A percentile compares a stretch with the other conserved stretches of the same genome.
These are phyloP conservation scores for Hoplias malabaricus DNA, from an alignment of 2,113 vertebrate genomes.

Conservation along the genomic window DNA sequence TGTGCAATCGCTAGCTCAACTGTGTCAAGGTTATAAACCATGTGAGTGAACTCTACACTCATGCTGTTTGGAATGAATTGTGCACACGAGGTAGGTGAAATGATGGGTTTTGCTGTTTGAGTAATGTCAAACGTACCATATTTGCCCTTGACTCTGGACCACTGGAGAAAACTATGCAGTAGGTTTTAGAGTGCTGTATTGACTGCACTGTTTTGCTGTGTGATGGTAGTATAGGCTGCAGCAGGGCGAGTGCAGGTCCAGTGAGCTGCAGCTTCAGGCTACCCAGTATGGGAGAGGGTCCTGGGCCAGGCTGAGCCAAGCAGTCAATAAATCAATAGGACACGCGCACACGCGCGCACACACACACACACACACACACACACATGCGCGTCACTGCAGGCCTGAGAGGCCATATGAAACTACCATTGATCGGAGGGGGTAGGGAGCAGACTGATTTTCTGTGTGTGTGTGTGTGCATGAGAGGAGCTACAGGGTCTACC, in stretches of 20 bases:
- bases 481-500: conserved; percentile 56
- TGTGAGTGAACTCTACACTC: neutral
- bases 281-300: conserved; percentile 67
- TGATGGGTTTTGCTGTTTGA: neutral
- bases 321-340: conserved; percentile 82
- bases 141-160: neutral
- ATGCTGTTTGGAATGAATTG: neutral
- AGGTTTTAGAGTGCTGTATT: conserved; percentile 14
- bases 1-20: neutral
- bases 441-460: conserved; percentile 47
- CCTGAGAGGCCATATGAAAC: conserved; percentile 79
- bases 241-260: conserved; percentile 37
- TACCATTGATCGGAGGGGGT: conserved; percentile 81
- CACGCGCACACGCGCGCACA: conserved; percentile 54
- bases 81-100: neutral
- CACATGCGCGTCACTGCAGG: conserved; percentile 68
- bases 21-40: neutral
- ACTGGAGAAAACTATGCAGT: neutral
- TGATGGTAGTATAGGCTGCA: conserved; percentile 30
- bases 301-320: conserved; percentile 68
- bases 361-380: conserved; percentile 60
- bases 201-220: conserved; percentile 23
- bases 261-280: conserved; percentile 49
- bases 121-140: neutral
- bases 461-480: conserved; percentile 60